Evolutionary conservation across 2,113 vertebrate species (phyloP).

Genomic region (Dermatemys mawii): DNA sequence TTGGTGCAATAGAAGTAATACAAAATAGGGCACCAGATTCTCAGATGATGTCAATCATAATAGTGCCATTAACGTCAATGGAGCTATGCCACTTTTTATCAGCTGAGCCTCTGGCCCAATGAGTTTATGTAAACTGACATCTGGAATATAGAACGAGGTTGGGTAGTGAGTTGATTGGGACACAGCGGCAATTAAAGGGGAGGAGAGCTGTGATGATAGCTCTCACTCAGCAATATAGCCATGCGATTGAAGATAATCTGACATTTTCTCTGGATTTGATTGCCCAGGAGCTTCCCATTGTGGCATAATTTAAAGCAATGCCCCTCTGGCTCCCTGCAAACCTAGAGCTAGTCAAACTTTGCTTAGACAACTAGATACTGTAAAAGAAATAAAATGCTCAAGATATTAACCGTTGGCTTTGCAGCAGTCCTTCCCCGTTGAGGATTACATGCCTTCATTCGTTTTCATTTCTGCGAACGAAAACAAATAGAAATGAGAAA

Average conservation of each 20-base stretch:
- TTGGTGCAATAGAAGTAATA: not conserved
- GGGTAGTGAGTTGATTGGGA: not conserved
- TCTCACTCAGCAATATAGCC: not conserved
- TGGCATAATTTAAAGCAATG: constrained; percentile 24
- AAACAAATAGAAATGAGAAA: constrained; percentile 69
- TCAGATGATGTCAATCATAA: accelerated
- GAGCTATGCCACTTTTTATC: not conserved
- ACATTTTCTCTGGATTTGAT: not conserved
- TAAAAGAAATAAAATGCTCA: not conserved
- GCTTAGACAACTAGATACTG: not conserved
- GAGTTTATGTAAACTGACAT: not conserved
- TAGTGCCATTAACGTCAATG: not conserved
- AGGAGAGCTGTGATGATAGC: not conserved
- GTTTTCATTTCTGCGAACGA: constrained; percentile 72
- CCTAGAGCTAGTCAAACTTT: not conserved
- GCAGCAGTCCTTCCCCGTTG: constrained; percentile 18
- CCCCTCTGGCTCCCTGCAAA: not conserved
- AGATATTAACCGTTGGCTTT: constrained; percentile 27
- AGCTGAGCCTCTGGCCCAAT: not conserved
- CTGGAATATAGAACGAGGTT: not conserved
- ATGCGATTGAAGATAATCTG: constrained; percentile 3
- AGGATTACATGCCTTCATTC: constrained; percentile 56
- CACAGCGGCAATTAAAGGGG: not conserved
- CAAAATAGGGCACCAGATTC: not conserved
- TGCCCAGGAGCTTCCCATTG: not conserved